A percentile compares a stretch with the other conserved stretches of the same genome.
phyloP scores from a whole-genome alignment of 2,888 invertebrate species.

The Cheilosia soror region DNA sequence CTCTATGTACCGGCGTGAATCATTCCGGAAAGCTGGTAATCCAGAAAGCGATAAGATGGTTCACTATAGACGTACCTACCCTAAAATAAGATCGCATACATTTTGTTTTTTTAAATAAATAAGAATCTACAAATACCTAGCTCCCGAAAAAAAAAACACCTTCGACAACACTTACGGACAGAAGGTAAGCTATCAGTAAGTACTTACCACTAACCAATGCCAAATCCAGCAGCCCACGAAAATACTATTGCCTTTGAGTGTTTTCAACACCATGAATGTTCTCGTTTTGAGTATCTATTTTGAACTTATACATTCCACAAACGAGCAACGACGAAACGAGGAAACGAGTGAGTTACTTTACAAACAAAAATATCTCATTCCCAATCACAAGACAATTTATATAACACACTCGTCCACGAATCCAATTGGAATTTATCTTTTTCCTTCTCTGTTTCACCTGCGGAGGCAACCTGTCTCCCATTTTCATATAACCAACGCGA shows the following conservation, averaged over 20 bases:
- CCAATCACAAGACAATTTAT: neutral
- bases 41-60: too few species aligned
- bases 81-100: too few species aligned
- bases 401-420: constrained; percentile 28
- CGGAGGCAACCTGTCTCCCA: constrained; percentile 40
- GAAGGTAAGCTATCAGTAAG: too few species aligned
- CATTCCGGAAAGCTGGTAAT: too few species aligned
- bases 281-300: constrained; percentile 25
- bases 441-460: constrained; percentile 70
- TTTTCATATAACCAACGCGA: constrained; percentile 52
- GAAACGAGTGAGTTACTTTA: constrained; percentile 4
- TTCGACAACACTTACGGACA: too few species aligned
- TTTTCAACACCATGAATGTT: constrained; percentile 7
- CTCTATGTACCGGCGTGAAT: too few species aligned
- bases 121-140: too few species aligned
- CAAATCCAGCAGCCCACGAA: fast-evolving
- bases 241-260: neutral
- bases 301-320: constrained; percentile 57
- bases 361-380: constrained; percentile 10
- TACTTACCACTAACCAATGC: too few species aligned
- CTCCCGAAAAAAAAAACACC: too few species aligned
- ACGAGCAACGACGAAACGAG: neutral
- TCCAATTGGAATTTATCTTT: constrained; percentile 50
- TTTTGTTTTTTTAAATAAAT: too few species aligned
- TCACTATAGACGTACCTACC: too few species aligned